A percentile compares a stretch with the other conserved stretches of the same genome.
Evolutionary conservation across 1,140 invertebrate species (phyloP).

Genomic region (Bombus waltoni): DNA sequence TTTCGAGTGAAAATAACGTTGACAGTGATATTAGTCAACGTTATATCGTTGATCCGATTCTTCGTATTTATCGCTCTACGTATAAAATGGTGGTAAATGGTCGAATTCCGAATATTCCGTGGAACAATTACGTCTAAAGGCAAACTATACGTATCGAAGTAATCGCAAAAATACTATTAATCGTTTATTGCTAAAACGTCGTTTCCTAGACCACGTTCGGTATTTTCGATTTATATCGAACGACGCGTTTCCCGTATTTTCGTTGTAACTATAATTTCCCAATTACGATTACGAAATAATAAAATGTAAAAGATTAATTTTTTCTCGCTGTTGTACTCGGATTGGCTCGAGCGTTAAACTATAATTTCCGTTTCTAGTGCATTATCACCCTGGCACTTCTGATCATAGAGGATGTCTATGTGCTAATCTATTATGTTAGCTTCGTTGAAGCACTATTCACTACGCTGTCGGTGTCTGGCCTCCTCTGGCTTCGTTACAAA

Average conservation of each 20-base stretch:
- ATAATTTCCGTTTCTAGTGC: constrained; percentile 85
- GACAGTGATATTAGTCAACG: too few relatives aligned
- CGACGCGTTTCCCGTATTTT: too few relatives aligned
- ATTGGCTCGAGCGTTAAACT: constrained; percentile 59
- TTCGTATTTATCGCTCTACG: too few relatives aligned
- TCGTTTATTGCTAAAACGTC: too few relatives aligned
- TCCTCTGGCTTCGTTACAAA: constrained; percentile 93
- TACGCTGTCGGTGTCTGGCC: constrained; percentile 92
- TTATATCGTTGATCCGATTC: too few relatives aligned
- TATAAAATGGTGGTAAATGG: too few relatives aligned
- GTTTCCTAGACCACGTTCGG: too few relatives aligned
- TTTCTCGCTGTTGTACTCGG: constrained; percentile 37
- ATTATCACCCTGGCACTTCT: constrained; percentile 93
- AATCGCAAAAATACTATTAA: rapidly evolving
- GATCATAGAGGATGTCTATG: constrained; percentile 92
- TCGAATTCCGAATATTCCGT: too few relatives aligned
- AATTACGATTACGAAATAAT: not conserved
- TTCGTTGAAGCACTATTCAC: constrained; percentile 97
- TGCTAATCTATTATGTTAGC: constrained; percentile 96
- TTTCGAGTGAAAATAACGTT: not conserved
- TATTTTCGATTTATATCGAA: too few relatives aligned
- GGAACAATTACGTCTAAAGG: rapidly evolving
- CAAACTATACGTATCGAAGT: too few relatives aligned
- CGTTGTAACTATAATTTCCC: too few relatives aligned
- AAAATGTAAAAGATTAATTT: not conserved